Base-by-base conservation (phyloP, 2,113 vertebrate genomes). In the Laterallus jamaicensis region DNA sequence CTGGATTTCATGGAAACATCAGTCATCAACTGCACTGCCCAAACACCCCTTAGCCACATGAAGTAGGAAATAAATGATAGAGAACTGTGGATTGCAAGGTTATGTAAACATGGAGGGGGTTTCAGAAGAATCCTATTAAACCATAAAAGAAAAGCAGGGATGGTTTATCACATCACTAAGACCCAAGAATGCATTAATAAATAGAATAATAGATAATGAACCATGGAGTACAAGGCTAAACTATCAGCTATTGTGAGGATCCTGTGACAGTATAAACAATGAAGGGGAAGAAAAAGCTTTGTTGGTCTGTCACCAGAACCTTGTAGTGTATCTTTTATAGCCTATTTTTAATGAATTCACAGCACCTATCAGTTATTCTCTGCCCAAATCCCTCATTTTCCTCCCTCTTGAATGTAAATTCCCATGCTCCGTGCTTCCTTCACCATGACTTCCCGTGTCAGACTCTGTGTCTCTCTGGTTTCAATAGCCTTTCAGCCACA, bases 121-220 rank as follows among this genome's bases (percentile, higher is more conserved):
- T 93, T 70, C 40, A 91, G 88, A 87, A 93, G 86, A 89, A 95
- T 96, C 94, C 92, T 71, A 86, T 96, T 94, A 96, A 95, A 94
- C 42, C 88, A 92, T 94, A 92, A 92, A 95, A 96, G 96, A 92
- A 96, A 96, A 96, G 95, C 83, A 14, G 13, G 96, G 88, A 73
- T 96, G 95, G 91, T 96, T 96, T 96, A 93, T 96, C 96, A 83
- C 96, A 95, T 95, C 96, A 86, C 93, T 86, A 96, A 94, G 96
- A 95, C 75, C 90, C 95, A 97, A 96, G 95, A 94, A 96, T 95
- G 94, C 94, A 95, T 97, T 97, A 97, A 96, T 96, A 97, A 96
- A 97, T 81, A 95, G 93, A 95, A 96, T 89, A 96, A 95, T 91
- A 93, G 94, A 95, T 97, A 97, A 97, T 84, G 88, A 97, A 97